These are phyloP conservation scores for Parthenolecanium corni DNA, from an alignment of 2,888 invertebrate genomes.

Conservation along the genomic window DNA sequence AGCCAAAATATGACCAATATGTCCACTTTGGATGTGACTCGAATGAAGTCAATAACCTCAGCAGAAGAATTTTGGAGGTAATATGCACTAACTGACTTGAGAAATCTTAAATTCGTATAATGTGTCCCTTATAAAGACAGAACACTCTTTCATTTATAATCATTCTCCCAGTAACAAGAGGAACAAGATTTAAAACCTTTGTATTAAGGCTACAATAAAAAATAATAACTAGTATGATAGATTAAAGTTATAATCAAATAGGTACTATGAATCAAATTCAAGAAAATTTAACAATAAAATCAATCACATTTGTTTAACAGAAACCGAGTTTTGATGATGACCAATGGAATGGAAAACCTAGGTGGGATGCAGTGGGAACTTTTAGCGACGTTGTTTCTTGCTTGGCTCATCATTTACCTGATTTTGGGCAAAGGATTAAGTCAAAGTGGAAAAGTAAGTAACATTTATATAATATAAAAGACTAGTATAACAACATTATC, in stretches of 20 bases:
- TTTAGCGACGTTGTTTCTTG: constrained; percentile 49
- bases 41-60: constrained; percentile 37
- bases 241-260: too few species aligned
- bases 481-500: too few species aligned
- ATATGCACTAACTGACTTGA: constrained; percentile 33
- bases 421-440: constrained; percentile 61
- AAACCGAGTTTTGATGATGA: constrained; percentile 49
- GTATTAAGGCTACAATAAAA: too few species aligned
- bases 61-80: constrained; percentile 51
- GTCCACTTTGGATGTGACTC: neutral
- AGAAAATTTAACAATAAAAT: too few species aligned
- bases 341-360: constrained; percentile 48
- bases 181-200: too few species aligned
- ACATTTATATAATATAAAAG: neutral
- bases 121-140: too few species aligned
- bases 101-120: too few species aligned
- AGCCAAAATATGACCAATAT: neutral
- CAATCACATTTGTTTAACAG: constrained; percentile 40
- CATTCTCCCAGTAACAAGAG: too few species aligned
- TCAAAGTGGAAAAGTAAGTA: constrained; percentile 58
- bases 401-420: constrained; percentile 58
- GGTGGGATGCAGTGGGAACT: constrained; percentile 58
- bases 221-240: too few species aligned
- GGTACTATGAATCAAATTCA: too few species aligned
- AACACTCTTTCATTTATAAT: too few species aligned